A percentile compares a stretch with the other conserved stretches of the same genome.
phyloP scores from a whole-genome alignment of 2,113 vertebrate species.

The Chaetodon trifascialis region DNA sequence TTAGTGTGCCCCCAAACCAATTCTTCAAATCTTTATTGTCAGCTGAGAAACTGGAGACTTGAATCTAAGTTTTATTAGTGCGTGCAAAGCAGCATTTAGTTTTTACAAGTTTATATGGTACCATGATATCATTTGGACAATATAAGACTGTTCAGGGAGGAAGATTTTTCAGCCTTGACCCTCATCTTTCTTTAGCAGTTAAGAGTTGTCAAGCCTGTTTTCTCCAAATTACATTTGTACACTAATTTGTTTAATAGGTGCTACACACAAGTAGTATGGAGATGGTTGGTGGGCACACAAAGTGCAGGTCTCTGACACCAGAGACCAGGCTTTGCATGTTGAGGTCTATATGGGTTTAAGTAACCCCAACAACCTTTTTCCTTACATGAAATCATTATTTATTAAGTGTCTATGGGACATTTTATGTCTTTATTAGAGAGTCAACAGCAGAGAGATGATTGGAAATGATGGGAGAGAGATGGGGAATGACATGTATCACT shows the following conservation, averaged over 20 bases:
- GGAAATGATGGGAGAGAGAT: not conserved
- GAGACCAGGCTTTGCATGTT: no score
- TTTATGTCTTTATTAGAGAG: not conserved
- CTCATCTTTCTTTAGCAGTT: no score
- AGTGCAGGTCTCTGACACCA: no score
- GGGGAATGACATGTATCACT: not conserved
- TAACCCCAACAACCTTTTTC: no score
- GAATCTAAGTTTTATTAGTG: not conserved
- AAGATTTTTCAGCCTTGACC: no score
- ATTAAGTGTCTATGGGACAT: not conserved
- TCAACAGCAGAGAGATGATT: not conserved
- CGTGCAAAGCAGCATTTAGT: not conserved
- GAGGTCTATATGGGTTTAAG: no score
- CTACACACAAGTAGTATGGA: no score
- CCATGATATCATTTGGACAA: not conserved
- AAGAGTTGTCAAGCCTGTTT: no score
- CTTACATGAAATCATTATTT: not conserved
- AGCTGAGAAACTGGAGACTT: constrained; percentile 19
- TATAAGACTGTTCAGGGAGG: no score
- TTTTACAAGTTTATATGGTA: not conserved
- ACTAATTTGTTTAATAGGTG: not conserved
- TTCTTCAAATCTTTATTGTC: not conserved
- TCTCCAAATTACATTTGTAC: not conserved
- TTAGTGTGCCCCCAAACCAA: not conserved
- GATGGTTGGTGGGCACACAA: no score